Conservation (phyloP, 2,888 invertebrate genomes). For the Cephus sareptanus region DNA sequence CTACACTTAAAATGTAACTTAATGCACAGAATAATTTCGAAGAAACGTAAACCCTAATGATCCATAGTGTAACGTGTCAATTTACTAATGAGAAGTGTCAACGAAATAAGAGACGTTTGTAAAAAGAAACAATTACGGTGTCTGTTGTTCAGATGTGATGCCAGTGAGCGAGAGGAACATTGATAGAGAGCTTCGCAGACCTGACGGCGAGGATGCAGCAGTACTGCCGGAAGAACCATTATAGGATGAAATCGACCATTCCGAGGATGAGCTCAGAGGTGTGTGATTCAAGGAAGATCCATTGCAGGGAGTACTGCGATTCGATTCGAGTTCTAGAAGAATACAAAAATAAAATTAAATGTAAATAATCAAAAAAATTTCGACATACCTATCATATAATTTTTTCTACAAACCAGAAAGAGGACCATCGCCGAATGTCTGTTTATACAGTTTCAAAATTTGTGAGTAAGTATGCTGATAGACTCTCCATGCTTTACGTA, state of each 20-base stretch:
- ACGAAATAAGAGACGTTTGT: conserved; percentile 1
- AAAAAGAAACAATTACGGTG: conserved; percentile 52
- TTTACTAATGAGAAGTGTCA: not conserved
- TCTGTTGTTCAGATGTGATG: conserved; percentile 53
- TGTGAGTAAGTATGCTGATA: conserved; percentile 75
- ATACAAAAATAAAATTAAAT: not conserved
- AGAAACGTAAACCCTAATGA: not conserved
- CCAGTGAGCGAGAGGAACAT: conserved; percentile 61
- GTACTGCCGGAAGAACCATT: conserved; percentile 41
- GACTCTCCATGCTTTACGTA: conserved; percentile 77
- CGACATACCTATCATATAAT: not conserved
- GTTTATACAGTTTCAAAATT: conserved; percentile 69
- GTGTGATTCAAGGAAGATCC: conserved; percentile 38
- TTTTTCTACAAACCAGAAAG: conserved; percentile 40
- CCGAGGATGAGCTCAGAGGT: conserved; percentile 48
- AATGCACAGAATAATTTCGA: not conserved
- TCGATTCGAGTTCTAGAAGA: conserved; percentile 18
- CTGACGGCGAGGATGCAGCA: conserved; percentile 50
- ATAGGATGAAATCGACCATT: conserved; percentile 54
- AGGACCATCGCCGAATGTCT: conserved; percentile 65
- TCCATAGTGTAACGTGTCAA: not conserved
- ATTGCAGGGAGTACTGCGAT: conserved; percentile 34
- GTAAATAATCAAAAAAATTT: not conserved
- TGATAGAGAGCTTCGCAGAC: conserved; percentile 60
- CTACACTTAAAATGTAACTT: not conserved